Percentiles rank a stretch among this genome's conserved stretches.
These are phyloP conservation scores for Idris sp. DNA, from an alignment of 1,140 invertebrate species.

Conservation along the genomic window DNA sequence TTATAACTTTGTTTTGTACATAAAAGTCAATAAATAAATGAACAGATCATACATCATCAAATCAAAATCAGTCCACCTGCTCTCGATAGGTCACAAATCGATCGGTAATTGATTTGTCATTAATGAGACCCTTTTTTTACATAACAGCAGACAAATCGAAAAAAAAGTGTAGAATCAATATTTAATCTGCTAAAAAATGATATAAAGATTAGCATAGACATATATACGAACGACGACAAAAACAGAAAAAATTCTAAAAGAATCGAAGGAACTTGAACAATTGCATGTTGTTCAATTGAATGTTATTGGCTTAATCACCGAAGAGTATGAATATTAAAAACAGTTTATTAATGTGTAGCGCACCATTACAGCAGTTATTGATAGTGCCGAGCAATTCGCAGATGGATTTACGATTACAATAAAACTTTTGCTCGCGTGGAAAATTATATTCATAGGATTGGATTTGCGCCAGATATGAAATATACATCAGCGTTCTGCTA, in stretches of 20 bases:
- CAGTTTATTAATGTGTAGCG: constrained; percentile 50
- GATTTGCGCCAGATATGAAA: constrained; percentile 77
- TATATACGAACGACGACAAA: no score
- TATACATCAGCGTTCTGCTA: constrained; percentile 61
- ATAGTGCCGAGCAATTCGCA: constrained; percentile 74
- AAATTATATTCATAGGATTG: constrained; percentile 78
- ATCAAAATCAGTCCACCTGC: constrained; percentile 25
- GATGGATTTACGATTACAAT: constrained; percentile 78
- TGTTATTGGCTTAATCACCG: constrained; percentile 28
- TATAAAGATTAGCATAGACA: no score
- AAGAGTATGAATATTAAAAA: constrained; percentile 47
- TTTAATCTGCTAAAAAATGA: no score
- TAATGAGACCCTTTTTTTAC: constrained; percentile 11
- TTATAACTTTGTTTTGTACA: no score
- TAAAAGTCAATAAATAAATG: no score
- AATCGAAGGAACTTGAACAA: no score
- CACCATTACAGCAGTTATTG: constrained; percentile 68
- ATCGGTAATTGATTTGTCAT: constrained; percentile 20
- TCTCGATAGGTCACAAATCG: constrained; percentile 7
- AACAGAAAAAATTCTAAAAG: no score
- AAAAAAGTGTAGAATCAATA: no score
- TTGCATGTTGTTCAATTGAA: constrained; percentile 30
- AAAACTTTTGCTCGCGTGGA: constrained; percentile 75
- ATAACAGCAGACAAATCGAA: background rate
- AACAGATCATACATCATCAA: constrained; percentile 1